Evolutionary conservation across 2,888 invertebrate genomes (phyloP).

Genomic region (Monochamus alternatus): DNA sequence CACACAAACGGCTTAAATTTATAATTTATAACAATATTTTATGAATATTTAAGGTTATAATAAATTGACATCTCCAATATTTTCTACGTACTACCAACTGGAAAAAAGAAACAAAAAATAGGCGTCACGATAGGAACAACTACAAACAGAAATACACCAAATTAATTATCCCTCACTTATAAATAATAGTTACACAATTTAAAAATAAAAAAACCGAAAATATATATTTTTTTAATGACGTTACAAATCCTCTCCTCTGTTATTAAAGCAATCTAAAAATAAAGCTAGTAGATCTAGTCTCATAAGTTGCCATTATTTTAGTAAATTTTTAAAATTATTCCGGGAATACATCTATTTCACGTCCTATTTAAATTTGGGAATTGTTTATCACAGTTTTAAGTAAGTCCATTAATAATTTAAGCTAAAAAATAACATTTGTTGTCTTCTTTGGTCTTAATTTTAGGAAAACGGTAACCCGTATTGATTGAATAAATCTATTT

Average conservation of each 20-base stretch:
- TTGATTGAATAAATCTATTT: conserved; percentile 39
- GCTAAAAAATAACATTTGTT: not conserved
- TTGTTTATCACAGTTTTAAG: not conserved
- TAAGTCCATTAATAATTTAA: conserved; percentile 13
- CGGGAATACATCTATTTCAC: not conserved
- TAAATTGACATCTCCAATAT: conserved; percentile 51
- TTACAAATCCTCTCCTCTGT: conserved; percentile 18
- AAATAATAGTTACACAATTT: too few relatives aligned
- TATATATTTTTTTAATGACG: not conserved
- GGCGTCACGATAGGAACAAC: conserved; percentile 10
- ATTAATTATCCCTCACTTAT: not conserved
- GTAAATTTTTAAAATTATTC: conserved; percentile 17
- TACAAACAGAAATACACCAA: conserved; percentile 18
- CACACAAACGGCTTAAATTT: conserved; percentile 36
- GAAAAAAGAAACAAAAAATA: conserved; percentile 2
- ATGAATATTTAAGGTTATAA: conserved; percentile 53
- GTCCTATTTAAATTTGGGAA: not conserved
- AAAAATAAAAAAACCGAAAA: not conserved
- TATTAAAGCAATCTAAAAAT: conserved; percentile 41
- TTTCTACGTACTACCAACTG: conserved; percentile 29
- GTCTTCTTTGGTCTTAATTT: not conserved
- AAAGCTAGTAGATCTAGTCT: conserved; percentile 31
- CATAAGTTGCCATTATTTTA: conserved; percentile 19
- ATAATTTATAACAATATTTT: conserved; percentile 32
- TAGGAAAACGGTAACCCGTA: conserved; percentile 29